A percentile compares a stretch with the other conserved stretches of the same genome.
Conservation (phyloP, 2,113 vertebrate genomes). For the Collichthys lucidus region DNA sequence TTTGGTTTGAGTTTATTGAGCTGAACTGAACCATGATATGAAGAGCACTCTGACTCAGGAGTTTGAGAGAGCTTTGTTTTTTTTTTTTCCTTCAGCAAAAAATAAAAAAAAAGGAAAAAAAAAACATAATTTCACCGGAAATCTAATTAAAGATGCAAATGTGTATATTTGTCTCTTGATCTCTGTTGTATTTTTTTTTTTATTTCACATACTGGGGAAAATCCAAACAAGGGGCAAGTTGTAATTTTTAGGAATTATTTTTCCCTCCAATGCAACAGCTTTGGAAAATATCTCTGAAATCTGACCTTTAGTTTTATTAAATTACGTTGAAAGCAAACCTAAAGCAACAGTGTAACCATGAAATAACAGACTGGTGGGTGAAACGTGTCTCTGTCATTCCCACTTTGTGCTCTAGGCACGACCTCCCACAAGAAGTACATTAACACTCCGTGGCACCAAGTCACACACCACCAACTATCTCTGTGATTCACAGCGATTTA, state of each 20-base stretch:
- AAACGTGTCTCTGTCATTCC: too few relatives aligned
- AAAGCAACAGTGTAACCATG: background rate
- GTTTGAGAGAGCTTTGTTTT: conserved; percentile 62
- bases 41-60: conserved; percentile 67
- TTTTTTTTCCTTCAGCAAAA: conserved; percentile 56
- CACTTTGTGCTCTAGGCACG: too few relatives aligned
- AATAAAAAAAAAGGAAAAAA: background rate
- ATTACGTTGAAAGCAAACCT: background rate
- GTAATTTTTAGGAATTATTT: background rate
- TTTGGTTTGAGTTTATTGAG: conserved; percentile 26
- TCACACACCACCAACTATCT: too few relatives aligned
- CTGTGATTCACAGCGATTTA: too few relatives aligned
- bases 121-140: conserved; percentile 40
- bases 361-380: too few relatives aligned
- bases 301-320: background rate
- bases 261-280: background rate
- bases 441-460: too few relatives aligned
- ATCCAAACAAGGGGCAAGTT: background rate
- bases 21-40: conserved; percentile 38
- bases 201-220: background rate
- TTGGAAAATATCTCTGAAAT: background rate
- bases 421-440: too few relatives aligned
- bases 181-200: conserved; percentile 31
- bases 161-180: conserved; percentile 41
- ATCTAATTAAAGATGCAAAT: conserved; percentile 78